Conservation (phyloP, 2,797 vertebrate species). For the Sebastes nivosus region DNA sequence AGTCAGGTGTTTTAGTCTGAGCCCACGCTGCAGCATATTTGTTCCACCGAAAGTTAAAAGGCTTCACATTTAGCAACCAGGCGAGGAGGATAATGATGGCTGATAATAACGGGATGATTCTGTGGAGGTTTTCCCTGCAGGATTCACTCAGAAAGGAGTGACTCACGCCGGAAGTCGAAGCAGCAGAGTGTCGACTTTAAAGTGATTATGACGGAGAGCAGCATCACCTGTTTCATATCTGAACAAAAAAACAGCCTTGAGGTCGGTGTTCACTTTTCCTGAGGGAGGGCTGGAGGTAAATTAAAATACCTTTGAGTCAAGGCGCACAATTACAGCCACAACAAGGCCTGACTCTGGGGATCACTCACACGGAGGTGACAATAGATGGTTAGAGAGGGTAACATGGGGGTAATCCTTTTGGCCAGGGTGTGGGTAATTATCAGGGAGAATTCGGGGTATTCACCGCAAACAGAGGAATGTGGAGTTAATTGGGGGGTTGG, state of each 20-base stretch:
- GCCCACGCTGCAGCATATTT: slow-evolving; percentile 24
- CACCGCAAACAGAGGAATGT: slow-evolving; percentile 60
- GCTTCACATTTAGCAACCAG: slow-evolving; percentile 2
- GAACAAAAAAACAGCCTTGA: not conserved
- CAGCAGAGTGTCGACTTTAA: not conserved
- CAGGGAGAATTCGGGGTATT: slow-evolving; percentile 53
- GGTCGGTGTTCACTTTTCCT: slow-evolving; percentile 23
- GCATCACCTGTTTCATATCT: not conserved
- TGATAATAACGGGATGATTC: not conserved
- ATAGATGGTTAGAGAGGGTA: slow-evolving; percentile 31
- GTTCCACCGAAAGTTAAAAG: slow-evolving; percentile 8
- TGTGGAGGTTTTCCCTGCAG: slow-evolving; percentile 11
- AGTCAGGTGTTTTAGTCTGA: not conserved
- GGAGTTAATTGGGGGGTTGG: slow-evolving; percentile 57
- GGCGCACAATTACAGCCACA: slow-evolving; percentile 16
- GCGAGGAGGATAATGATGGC: slow-evolving; percentile 27
- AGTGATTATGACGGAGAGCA: not conserved
- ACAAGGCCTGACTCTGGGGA: slow-evolving; percentile 20
- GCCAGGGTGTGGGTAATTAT: slow-evolving; percentile 42
- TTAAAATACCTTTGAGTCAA: slow-evolving; percentile 50
- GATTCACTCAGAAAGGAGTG: slow-evolving; percentile 12
- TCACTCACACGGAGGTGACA: slow-evolving; percentile 65
- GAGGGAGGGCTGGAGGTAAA: slow-evolving; percentile 31
- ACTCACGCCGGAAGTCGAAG: not conserved
- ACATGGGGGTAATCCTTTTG: slow-evolving; percentile 41